A percentile compares a stretch with the other conserved stretches of the same genome.
Evolutionary conservation across 2,113 vertebrate genomes (phyloP).

Genomic region (Plectropomus leopardus): DNA sequence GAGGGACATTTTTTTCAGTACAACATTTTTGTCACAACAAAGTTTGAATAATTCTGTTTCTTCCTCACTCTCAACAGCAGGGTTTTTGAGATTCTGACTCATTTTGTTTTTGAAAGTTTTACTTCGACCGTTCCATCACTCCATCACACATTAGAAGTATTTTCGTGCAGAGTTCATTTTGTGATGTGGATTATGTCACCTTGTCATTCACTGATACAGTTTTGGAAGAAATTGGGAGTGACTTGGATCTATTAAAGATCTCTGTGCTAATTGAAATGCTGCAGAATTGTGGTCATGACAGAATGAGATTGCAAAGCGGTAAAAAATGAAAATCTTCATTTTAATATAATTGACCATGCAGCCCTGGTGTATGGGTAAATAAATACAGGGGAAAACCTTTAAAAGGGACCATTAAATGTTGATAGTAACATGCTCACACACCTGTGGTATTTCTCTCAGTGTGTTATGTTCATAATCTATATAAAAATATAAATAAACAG

Average conservation of each 20-base stretch:
- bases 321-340: background rate
- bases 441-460: background rate
- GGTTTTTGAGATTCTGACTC: background rate
- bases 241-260: background rate
- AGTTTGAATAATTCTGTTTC: background rate
- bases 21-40: background rate
- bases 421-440: slow-evolving; percentile 7
- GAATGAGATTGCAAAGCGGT: background rate
- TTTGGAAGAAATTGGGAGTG: background rate
- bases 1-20: background rate
- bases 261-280: background rate
- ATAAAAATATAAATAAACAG: slow-evolving; percentile 9
- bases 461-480: slow-evolving; percentile 28
- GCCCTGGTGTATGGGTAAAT: background rate
- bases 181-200: background rate
- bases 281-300: background rate
- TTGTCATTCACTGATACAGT: background rate
- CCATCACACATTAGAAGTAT: background rate
- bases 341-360: background rate
- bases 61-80: background rate
- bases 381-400: background rate
- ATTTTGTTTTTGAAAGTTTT: background rate
- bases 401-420: slow-evolving; percentile 14
- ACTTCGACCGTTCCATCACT: background rate
- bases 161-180: background rate